Percentiles rank a stretch among this genome's conserved stretches.
These are phyloP conservation scores for Anoura caudifer DNA, from an alignment of 2,113 vertebrate species.

Conservation along the genomic window DNA sequence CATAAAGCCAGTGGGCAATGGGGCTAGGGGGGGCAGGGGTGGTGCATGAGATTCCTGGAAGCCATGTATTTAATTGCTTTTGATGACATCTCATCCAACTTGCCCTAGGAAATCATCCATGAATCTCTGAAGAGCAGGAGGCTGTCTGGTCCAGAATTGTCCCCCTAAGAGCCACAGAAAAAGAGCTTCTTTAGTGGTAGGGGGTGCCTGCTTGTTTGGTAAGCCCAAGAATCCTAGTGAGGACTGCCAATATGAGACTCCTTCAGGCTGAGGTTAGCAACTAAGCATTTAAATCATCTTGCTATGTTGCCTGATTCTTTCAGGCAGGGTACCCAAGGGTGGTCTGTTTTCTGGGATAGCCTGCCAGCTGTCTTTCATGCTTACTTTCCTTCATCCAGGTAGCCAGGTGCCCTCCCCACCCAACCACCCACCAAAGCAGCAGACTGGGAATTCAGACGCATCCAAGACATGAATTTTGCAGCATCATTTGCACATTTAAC, in stretches of 20 bases:
- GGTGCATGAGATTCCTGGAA: neutral
- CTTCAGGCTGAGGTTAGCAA: constrained; percentile 42
- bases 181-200: rapidly evolving
- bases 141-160: neutral
- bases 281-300: constrained; percentile 59
- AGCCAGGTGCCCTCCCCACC: neutral
- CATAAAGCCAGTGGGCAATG: neutral
- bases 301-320: constrained; percentile 33
- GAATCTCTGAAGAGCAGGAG: neutral
- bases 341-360: neutral
- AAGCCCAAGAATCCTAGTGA: neutral
- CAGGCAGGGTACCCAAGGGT: constrained; percentile 56
- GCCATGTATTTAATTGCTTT: neutral
- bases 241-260: constrained; percentile 15
- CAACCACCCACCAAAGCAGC: neutral
- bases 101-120: neutral
- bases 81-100: neutral
- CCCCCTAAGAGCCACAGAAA: too few species aligned
- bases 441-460: constrained; percentile 34
- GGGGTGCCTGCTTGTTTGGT: neutral
- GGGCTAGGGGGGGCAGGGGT: neutral
- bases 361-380: constrained; percentile 46
- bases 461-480: constrained; percentile 62
- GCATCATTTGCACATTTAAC: constrained; percentile 72
- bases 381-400: constrained; percentile 30